Evolutionary conservation across 2,113 vertebrate genomes (phyloP).

Genomic region (Pantherophis guttatus): DNA sequence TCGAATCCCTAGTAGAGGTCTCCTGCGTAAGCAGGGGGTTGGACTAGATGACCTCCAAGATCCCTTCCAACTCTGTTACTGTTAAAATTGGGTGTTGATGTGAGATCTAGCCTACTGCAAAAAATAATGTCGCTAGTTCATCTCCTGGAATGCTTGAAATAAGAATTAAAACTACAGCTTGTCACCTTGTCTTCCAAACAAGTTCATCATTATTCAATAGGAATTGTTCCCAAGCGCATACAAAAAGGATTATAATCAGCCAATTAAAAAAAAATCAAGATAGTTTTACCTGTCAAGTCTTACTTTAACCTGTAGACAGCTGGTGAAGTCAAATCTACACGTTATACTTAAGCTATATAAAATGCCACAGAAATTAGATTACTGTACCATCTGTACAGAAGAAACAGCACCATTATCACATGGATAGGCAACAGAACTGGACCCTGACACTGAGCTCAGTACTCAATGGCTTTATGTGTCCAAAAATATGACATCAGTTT

Average conservation of each 20-base stretch:
- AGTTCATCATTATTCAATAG: not conserved
- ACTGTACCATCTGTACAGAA: not conserved
- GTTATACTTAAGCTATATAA: not conserved
- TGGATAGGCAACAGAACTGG: not conserved
- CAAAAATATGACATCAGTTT: not conserved
- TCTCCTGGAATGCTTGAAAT: slow-evolving; percentile 32
- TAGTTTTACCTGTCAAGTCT: not conserved
- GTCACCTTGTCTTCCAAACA: not conserved
- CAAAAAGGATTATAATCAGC: not conserved
- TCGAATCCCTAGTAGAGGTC: too few species aligned
- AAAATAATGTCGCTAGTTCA: slow-evolving; percentile 42
- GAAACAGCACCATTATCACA: not conserved
- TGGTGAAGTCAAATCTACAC: not conserved
- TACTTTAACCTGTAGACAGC: not conserved
- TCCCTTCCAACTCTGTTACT: too few species aligned
- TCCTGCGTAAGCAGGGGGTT: too few species aligned
- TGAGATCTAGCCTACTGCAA: slow-evolving; percentile 8
- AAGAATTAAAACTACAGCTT: slow-evolving; percentile 7
- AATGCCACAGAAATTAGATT: not conserved
- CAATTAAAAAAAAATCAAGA: not conserved
- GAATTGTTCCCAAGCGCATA: not conserved
- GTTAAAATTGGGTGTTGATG: not conserved
- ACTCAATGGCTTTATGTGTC: too few species aligned
- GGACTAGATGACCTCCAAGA: too few species aligned
- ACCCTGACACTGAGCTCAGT: not conserved